phyloP scores from a whole-genome alignment of 2,113 vertebrate genomes.

The Rafetus swinhoei region DNA sequence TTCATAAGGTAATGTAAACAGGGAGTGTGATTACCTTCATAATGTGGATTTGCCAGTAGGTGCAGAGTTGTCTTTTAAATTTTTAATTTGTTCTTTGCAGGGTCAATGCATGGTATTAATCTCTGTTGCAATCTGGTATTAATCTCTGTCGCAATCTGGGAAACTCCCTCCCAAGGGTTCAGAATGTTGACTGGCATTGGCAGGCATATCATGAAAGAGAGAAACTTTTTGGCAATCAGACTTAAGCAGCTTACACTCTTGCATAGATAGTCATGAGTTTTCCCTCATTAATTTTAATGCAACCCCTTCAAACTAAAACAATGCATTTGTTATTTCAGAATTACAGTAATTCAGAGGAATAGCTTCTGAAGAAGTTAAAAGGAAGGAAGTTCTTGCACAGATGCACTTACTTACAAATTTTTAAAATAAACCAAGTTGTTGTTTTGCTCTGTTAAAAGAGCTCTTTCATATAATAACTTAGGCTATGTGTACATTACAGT shows the following conservation, averaged over 20 bases:
- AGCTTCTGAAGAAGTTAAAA: background rate
- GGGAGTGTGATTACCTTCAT: too few relatives aligned
- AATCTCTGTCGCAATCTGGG: background rate
- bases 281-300: background rate
- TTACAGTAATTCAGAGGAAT: background rate
- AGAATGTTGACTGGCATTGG: background rate
- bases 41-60: background rate
- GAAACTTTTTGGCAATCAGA: background rate
- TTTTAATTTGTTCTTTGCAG: background rate
- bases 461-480: background rate
- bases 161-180: background rate
- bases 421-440: background rate
- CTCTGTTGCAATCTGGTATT: background rate
- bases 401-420: background rate
- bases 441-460: slow-evolving; percentile 3
- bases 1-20: background rate
- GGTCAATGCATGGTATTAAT: background rate
- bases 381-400: slow-evolving; percentile 1
- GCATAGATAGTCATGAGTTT: background rate
- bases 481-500: too few relatives aligned
- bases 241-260: background rate
- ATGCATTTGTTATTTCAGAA: slow-evolving; percentile 4
- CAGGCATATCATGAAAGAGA: background rate
- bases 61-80: background rate
- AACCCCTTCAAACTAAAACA: background rate